Base-by-base conservation (phyloP, 2,113 vertebrate species). In the Chaetodon auriga region DNA sequence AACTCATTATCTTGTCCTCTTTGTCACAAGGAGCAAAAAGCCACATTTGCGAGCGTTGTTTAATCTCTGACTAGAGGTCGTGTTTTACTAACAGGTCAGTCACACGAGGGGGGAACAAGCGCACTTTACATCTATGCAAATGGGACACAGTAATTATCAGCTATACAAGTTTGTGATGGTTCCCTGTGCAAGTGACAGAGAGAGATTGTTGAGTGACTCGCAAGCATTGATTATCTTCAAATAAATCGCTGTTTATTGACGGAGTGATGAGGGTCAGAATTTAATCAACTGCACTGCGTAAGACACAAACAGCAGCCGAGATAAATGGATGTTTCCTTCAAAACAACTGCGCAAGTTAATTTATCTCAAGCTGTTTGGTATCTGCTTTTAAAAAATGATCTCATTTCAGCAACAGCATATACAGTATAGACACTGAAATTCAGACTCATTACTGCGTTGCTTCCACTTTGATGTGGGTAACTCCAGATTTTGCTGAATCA, bases 1-100 rank as follows among this genome's bases (percentile, higher is more conserved):
- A 85, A 89, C 86, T 89, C 84, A 93, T 92, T 90, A 91, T 88
- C 80, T 78, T 64, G 71, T 90, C 69, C 41, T 80, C 46, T 81
- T 85, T 87, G 85, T 92, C 57, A 76, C 57, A 80, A 65, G 75
- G 69, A 83, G 80, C 65, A 82, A 69, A 81, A 79, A 81, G 64
- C 8, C 41, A 71, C 38, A 75, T 83, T 82, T 75, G 61, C 78
- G 68, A 68, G 70, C 51, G 73, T 75, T 82, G 74, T 91, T 87
- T 85, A 75, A 76, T 85, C 58, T 72, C 46, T 45, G 55, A 72
- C 70, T 72, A 5, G 78, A 84, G 88, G 81, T 85, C 51, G 41
- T 54, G 58, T 77, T 78, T 80, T 49, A 78, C 72, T 66, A 80
- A 78, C 80, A 80, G 82, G 80, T 85, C 89, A 82, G 51, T 57